Base-by-base conservation (phyloP, 1,140 invertebrate genomes). In the Nasonia vitripennis region DNA sequence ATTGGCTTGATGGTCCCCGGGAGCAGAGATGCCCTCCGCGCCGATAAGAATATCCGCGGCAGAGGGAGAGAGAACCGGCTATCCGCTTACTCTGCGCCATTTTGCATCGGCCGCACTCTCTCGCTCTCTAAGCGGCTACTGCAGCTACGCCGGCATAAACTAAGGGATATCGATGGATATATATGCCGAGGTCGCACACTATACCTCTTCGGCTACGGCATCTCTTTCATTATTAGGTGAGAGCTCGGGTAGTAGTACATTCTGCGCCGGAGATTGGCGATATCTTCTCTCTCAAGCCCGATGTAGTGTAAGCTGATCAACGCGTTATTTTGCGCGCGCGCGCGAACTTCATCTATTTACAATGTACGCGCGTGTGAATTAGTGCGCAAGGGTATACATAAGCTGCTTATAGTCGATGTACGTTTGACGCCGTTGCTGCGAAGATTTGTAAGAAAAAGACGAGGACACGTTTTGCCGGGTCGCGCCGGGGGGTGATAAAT, bases 1-100 rank as follows among this genome's bases (percentile, higher is more conserved):
- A 89, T 89, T 88, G 87, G 78, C 85, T 87, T 87, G 88, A 89
- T 88, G 86, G 87, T 82, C 86, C 85, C 73, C 79, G 78, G 27
- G 85, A 78, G 78, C 45, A 41, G 85, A 67, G 27, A 74, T 62
- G 48, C 34, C 68, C 34, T 71, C 27, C 11, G 10, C 20, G 17
- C 41, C 74, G 86, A 88, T 88, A 88, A 88, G 87, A 86, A 86
- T 87, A 88, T 86, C 81, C 48, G 31, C 31, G 37, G 10, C 17
- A 78, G n/a, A 34, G 55, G n/a, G 48, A 51, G 48, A 71, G 80
- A 81, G 68, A 34, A 37, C 67, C 27, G 31, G 31, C 73, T 73
- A 82, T 78, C 85, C 75, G 79, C 84, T 86, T 86, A 78, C 62
- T 51, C 27, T 37, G 84, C 70, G n/a, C 23, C 85, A 78, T 86